Base-by-base conservation (phyloP, 1,140 invertebrate genomes). In the Protaetia brevitarsis region DNA sequence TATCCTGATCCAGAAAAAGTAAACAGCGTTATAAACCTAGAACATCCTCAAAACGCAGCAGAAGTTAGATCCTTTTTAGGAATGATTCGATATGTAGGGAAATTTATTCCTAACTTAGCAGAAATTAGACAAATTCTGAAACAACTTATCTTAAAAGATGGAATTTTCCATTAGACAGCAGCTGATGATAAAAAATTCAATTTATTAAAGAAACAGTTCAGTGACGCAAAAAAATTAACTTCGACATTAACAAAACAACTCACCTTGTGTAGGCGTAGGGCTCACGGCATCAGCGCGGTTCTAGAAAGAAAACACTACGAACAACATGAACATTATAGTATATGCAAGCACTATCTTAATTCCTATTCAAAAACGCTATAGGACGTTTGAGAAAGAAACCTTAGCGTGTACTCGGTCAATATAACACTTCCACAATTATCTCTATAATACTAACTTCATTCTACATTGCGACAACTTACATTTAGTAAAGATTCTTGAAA, bases 61-160 rank as follows among this genome's bases (percentile, higher is more conserved):
- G 66, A 79, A 67, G 29, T 81, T 5, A 68, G 73, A 57, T 58
- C 70, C 5, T 79, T 77, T 64, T 28, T 79, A 6, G 79, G 77
- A 0, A 66, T 80, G 30, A 51, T 81, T 1, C 79, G 77, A 56
- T 79, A 73, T 67, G 79, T 80, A 60, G 71, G 68, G 6, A 72
- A 67, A 65, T 81, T 78, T 66, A 57, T 80, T 7, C 71, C 66
- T 10, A 69, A 63, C 34, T 45, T 72, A 11, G 62, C 77, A 28
- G 66, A 71, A 10, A 72, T 41, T 23, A 66, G 58, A 10, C n/a
- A 63, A 27, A 11, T 1, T 27, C 8, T 66, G 13, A n/a, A 60
- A 26, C 13, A 56, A 16, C 16, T 66, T 16, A 62, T 31, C 16
- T 10, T 3, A 13, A 66, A 66, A 57, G 23, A 63, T 7, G 3